A percentile compares a stretch with the other conserved stretches of the same genome.
Evolutionary conservation across 2,113 vertebrate species (phyloP).

Genomic region (Brachyhypopomus gauderio): DNA sequence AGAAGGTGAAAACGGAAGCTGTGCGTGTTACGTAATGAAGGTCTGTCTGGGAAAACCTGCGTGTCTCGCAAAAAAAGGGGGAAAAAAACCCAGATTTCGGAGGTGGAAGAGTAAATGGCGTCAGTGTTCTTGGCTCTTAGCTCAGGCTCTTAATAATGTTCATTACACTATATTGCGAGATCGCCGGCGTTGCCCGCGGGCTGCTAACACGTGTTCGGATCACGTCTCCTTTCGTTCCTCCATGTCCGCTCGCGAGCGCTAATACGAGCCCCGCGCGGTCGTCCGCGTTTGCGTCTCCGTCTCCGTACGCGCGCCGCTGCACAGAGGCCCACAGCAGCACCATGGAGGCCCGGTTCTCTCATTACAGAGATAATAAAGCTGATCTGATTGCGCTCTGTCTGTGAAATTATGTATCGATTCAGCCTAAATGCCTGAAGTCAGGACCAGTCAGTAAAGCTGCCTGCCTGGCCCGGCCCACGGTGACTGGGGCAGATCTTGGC

Average conservation of each 20-base stretch:
- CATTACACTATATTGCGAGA: too few species aligned
- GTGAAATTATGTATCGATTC: constrained; percentile 59
- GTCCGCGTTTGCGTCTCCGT: not conserved
- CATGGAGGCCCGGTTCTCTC: constrained; percentile 46
- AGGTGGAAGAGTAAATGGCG: too few species aligned
- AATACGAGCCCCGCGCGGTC: not conserved
- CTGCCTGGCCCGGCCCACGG: constrained; percentile 38
- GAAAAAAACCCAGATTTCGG: too few species aligned
- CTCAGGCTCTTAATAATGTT: too few species aligned
- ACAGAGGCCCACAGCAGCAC: constrained; percentile 30
- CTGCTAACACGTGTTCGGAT: too few species aligned
- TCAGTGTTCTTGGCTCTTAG: too few species aligned
- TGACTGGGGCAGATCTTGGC: constrained; percentile 35
- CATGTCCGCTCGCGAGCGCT: too few species aligned
- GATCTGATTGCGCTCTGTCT: constrained; percentile 48
- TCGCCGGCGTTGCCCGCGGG: too few species aligned
- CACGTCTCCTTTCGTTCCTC: too few species aligned
- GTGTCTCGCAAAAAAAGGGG: too few species aligned
- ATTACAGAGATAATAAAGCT: constrained; percentile 58
- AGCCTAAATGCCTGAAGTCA: constrained; percentile 36
- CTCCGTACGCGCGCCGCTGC: constrained; percentile 9
- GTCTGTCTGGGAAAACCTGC: too few species aligned
- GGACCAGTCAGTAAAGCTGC: constrained; percentile 2
- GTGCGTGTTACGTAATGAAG: not conserved
- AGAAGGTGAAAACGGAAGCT: not conserved